Percentiles rank a stretch among this genome's conserved stretches.
Conservation (phyloP, 37 sponge, comb jelly and placozoan species). For the Ephydatia muelleri region DNA sequence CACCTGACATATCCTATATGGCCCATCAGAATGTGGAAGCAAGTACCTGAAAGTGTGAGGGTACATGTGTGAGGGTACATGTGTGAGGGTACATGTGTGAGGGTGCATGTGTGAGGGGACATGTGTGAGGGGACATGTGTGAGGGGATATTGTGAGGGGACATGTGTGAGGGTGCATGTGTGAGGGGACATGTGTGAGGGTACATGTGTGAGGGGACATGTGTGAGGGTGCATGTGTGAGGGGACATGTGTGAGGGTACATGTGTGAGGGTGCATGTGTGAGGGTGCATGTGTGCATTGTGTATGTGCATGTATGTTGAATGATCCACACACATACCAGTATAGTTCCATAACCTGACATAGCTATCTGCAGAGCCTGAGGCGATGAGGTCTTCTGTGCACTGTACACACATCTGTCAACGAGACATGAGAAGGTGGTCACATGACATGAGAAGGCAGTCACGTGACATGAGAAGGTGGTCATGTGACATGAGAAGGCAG, state of each 20-base stretch:
- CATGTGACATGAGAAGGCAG: background rate
- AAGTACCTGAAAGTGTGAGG: constrained; percentile 11
- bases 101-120: too few relatives aligned
- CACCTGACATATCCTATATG: constrained; percentile 84
- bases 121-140: background rate
- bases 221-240: background rate
- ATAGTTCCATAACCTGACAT: constrained; percentile 73
- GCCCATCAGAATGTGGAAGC: constrained; percentile 49
- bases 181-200: too few relatives aligned
- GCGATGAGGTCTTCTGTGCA: constrained; percentile 48
- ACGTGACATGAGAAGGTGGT: background rate
- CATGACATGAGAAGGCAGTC: background rate
- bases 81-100: too few relatives aligned
- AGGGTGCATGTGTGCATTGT: too few relatives aligned
- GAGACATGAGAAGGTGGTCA: background rate
- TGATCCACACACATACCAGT: constrained; percentile 9
- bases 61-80: background rate
- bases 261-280: background rate
- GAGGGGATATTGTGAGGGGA: too few relatives aligned
- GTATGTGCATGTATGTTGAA: background rate
- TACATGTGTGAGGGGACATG: background rate
- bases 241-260: too few relatives aligned
- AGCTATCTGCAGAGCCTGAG: constrained; percentile 78
- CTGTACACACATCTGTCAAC: constrained; percentile 62
- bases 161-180: background rate